Conservation (phyloP, 2,888 invertebrate genomes). For the Tryphoninae sp. region DNA sequence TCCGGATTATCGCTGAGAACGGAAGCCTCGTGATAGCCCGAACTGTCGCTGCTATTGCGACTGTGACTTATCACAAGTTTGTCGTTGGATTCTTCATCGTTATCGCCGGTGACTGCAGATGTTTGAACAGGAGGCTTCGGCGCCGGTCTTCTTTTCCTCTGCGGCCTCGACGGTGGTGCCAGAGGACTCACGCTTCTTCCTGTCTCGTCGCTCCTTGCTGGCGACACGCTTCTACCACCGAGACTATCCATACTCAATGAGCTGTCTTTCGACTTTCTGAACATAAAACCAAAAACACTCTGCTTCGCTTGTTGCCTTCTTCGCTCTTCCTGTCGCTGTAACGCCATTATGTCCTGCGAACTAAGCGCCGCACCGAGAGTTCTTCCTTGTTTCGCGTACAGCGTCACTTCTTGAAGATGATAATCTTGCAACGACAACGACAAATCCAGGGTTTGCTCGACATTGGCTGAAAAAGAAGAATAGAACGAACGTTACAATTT, state of each 20-base stretch:
- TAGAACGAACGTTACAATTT: not conserved
- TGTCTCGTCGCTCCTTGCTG: constrained; percentile 85
- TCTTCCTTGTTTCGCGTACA: constrained; percentile 82
- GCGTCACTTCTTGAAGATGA: constrained; percentile 85
- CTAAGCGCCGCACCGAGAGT: constrained; percentile 81
- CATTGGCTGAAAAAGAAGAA: constrained; percentile 80
- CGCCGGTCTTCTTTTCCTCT: constrained; percentile 83
- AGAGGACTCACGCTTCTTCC: constrained; percentile 77
- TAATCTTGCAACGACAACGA: constrained; percentile 85
- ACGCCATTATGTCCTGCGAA: constrained; percentile 84
- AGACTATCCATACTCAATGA: constrained; percentile 82
- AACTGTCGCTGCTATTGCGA: constrained; percentile 88
- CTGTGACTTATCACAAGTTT: constrained; percentile 85
- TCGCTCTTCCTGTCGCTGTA: constrained; percentile 84
- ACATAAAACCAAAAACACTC: constrained; percentile 83
- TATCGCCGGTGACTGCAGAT: constrained; percentile 46
- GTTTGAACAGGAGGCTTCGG: constrained; percentile 83
- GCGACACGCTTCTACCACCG: constrained; percentile 83
- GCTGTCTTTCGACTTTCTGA: constrained; percentile 81
- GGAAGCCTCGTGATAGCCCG: constrained; percentile 88
- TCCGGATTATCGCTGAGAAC: constrained; percentile 85
- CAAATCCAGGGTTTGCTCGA: constrained; percentile 84
- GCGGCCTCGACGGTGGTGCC: constrained; percentile 82
- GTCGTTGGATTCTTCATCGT: constrained; percentile 73
- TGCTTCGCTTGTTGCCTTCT: constrained; percentile 81